These are phyloP conservation scores for Patella depressa DNA, from an alignment of 2,888 invertebrate genomes.

Conservation along the genomic window DNA sequence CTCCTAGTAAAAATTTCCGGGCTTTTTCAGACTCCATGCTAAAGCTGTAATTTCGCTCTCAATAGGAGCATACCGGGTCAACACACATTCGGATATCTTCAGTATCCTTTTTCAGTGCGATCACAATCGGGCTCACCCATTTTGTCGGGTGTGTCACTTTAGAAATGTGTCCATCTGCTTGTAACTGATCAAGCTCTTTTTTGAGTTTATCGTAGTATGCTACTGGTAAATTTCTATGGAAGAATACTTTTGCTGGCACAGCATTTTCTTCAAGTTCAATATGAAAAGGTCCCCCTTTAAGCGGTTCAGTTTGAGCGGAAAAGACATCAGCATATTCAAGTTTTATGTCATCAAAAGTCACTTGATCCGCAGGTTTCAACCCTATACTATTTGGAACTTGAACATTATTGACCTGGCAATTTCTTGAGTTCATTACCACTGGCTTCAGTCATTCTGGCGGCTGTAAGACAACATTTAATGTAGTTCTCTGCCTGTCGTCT, in stretches of 20 bases:
- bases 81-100: too few relatives aligned
- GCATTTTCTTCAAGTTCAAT: conserved; percentile 2
- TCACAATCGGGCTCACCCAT: not conserved
- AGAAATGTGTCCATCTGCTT: not conserved
- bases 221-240: not conserved
- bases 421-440: too few relatives aligned
- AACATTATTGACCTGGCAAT: not conserved
- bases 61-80: not conserved
- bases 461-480: not conserved
- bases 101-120: not conserved
- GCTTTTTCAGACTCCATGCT: not conserved
- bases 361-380: not conserved
- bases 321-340: not conserved
- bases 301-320: not conserved
- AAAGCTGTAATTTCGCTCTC: not conserved
- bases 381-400: not conserved
- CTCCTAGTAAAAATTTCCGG: not conserved
- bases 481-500: not conserved
- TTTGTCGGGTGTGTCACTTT: not conserved
- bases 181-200: not conserved
- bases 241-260: not conserved
- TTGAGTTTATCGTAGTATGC: not conserved
- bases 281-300: not conserved
- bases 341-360: not conserved
- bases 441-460: not conserved